phyloP scores from a whole-genome alignment of 2,888 invertebrate genomes.

The Sphaeridia pumilis region DNA sequence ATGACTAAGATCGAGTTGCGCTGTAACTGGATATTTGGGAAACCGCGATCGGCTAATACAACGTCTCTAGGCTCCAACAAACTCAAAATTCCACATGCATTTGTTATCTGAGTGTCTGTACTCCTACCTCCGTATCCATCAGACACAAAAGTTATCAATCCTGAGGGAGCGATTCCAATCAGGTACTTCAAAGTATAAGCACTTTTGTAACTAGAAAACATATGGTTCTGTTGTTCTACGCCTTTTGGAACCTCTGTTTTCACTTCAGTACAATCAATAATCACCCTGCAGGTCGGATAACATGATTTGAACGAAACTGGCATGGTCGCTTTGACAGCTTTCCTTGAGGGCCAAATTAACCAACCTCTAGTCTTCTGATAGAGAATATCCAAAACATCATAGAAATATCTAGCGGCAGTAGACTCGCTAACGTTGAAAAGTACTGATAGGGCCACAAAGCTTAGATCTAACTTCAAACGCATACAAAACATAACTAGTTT shows the following conservation, averaged over 20 bases:
- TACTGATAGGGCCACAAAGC: neutral
- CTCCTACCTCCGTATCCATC: constrained; percentile 24
- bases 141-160: constrained; percentile 20
- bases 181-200: constrained; percentile 24
- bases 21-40: constrained; percentile 7
- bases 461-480: constrained; percentile 6
- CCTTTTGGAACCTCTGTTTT: neutral
- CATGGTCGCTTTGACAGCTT: constrained; percentile 11
- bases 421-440: constrained; percentile 11
- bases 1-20: constrained; percentile 9
- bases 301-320: neutral
- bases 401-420: constrained; percentile 15
- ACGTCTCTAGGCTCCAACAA: constrained; percentile 10
- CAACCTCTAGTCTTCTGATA: constrained; percentile 2
- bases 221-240: constrained; percentile 11
- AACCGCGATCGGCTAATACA: constrained; percentile 16
- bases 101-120: constrained; percentile 21
- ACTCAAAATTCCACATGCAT: constrained; percentile 10
- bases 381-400: constrained; percentile 6
- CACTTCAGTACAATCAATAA: neutral
- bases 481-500: constrained; percentile 9
- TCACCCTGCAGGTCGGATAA: neutral
- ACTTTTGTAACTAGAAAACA: constrained; percentile 24
- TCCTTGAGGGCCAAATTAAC: constrained; percentile 17
- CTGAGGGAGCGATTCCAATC: constrained; percentile 22